phyloP scores from a whole-genome alignment of 2,888 invertebrate genomes.

The Pollenia labialis region DNA sequence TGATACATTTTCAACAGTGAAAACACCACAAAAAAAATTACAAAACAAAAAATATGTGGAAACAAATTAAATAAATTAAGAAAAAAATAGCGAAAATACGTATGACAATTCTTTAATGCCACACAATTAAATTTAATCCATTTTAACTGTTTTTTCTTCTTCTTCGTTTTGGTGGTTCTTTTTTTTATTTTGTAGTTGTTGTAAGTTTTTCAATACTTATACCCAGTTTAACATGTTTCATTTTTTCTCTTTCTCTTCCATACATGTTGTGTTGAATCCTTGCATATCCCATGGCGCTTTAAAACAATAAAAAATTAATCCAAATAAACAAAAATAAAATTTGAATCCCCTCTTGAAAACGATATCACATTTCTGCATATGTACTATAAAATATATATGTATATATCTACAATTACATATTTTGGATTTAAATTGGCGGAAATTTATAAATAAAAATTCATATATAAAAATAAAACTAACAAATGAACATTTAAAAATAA shows the following conservation, averaged over 20 bases:
- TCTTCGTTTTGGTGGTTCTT: constrained; percentile 59
- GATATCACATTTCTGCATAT: constrained; percentile 28
- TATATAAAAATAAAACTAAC: constrained; percentile 12
- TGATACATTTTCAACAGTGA: constrained; percentile 18
- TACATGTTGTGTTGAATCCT: constrained; percentile 54
- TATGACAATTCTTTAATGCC: constrained; percentile 64
- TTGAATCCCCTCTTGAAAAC: constrained; percentile 15
- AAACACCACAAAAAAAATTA: constrained; percentile 28
- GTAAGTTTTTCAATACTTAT: constrained; percentile 42
- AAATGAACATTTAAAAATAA: not conserved
- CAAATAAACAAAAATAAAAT: constrained; percentile 39
- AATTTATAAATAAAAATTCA: constrained; percentile 10
- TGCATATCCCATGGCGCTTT: constrained; percentile 59
- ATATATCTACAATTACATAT: constrained; percentile 48
- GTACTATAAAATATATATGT: constrained; percentile 41
- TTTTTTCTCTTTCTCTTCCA: constrained; percentile 50
- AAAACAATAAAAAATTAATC: constrained; percentile 28
- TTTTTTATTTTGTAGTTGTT: constrained; percentile 71
- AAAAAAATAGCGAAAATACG: constrained; percentile 18
- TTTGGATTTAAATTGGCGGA: constrained; percentile 57
- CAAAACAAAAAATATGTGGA: constrained; percentile 25
- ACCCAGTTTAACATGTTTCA: constrained; percentile 55
- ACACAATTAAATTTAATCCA: constrained; percentile 74
- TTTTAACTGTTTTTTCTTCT: constrained; percentile 69
- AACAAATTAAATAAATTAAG: constrained; percentile 2